phyloP scores from a whole-genome alignment of 2,888 invertebrate genomes.

The Aradus depressus region DNA sequence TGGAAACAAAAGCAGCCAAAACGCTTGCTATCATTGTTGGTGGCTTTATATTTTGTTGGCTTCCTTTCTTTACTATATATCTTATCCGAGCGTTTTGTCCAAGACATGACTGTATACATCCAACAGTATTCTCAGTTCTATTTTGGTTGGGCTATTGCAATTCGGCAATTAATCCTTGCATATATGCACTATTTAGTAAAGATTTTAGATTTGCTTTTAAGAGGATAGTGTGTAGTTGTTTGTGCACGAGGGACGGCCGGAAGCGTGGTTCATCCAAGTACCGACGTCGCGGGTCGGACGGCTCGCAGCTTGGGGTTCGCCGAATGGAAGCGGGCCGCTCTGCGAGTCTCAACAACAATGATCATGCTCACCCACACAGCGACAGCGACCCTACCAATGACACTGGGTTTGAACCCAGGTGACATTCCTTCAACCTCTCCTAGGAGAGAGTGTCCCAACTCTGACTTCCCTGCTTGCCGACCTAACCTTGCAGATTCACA shows the following conservation, averaged over 20 bases:
- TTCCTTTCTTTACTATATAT: conserved; percentile 93
- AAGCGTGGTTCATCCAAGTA: conserved; percentile 26
- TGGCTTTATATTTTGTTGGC: conserved; percentile 92
- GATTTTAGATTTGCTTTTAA: conserved; percentile 93
- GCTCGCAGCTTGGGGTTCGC: conserved; percentile 36
- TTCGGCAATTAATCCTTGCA: conserved; percentile 89
- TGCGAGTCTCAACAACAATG: conserved; percentile 26
- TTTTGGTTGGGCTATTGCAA: conserved; percentile 98
- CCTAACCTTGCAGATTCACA: no score
- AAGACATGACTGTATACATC: conserved; percentile 70
- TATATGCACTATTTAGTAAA: conserved; percentile 88
- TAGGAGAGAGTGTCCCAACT: conserved; percentile 1
- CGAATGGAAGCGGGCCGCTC: conserved; percentile 35
- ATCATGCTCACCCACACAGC: conserved; percentile 26
- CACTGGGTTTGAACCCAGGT: conserved; percentile 31
- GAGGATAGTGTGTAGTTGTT: conserved; percentile 74
- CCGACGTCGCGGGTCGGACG: conserved; percentile 33
- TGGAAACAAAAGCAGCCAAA: conserved; percentile 95
- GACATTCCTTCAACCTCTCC: conserved; percentile 24
- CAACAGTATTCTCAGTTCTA: conserved; percentile 74
- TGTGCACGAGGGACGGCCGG: conserved; percentile 24
- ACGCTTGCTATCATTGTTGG: conserved; percentile 95
- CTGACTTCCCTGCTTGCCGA: no score
- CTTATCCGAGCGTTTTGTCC: conserved; percentile 78
- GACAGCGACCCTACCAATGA: conserved; percentile 32